Evolutionary conservation across 2,888 invertebrate species (phyloP), one percentile per base, ranked within the genome.

Genomic region (Drosophila macrospina): DNA sequence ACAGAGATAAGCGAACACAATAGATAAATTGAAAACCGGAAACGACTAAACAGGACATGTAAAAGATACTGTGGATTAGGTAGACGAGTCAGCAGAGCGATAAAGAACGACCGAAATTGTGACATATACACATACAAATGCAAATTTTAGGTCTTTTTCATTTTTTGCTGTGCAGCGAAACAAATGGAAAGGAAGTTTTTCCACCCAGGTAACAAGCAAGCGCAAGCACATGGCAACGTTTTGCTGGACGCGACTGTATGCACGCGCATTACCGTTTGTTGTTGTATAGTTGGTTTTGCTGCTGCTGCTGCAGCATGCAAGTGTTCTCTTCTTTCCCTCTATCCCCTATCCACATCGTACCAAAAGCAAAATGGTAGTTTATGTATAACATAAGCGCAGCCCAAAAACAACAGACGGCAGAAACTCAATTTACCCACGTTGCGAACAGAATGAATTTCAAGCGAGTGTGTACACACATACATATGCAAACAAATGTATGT

Each of bases 211-310:
- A 59, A 16, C n/a, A n/a, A 16, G 5, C 28, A 28, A 28, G 28
- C 28, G 30, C 30, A 34, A 39, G 24, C 13, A 56, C 15, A 45
- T 67, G 48, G 10, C 15, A 59, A 56, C 63, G 8, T 63, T 77
- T 47, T 60, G 16, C 48, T 56, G 56, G 63, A 54, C 63, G 50
- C 48, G 56, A 73, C 78, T 75, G 73, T 77, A 67, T 74, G 47
- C 15, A 52, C 34, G 54, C 39, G 37, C 26, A 34, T 51, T 54
- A 16, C 47, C 26, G 24, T 62, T 62, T 55, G 8, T 62, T 63
- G 54, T 41, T 69, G 45, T 42, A 4, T 32, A n/a, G 39, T 39
- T 20, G 37, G 30, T 16, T 28, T 11, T 16, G 7, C 32, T 11
- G 41, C 15, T 44, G 42, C 36, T 32, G 24, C 32, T 30, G 59